These are phyloP conservation scores for Biston stratarius DNA, from an alignment of 2,888 invertebrate species.

Conservation along the genomic window DNA sequence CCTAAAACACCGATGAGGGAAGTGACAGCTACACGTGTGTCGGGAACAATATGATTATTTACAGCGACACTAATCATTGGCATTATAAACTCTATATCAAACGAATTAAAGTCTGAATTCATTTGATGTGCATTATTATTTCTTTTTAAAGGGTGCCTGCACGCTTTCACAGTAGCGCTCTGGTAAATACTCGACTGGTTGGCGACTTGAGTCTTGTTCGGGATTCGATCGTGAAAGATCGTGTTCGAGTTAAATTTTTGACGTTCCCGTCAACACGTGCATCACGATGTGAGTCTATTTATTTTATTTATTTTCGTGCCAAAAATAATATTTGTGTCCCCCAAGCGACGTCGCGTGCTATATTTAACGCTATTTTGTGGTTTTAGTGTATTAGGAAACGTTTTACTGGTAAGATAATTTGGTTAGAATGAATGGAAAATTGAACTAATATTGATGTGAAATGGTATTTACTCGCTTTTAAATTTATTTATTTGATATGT, in stretches of 20 bases:
- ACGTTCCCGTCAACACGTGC: constrained; percentile 42
- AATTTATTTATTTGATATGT: background rate
- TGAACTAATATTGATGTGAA: background rate
- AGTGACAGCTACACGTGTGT: constrained; percentile 60
- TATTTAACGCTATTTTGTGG: constrained; percentile 8
- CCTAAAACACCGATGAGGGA: constrained; percentile 52
- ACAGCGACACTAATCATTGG: constrained; percentile 43
- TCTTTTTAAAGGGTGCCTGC: constrained; percentile 65
- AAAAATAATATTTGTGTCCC: constrained; percentile 24
- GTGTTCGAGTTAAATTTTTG: constrained; percentile 21
- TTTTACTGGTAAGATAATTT: constrained; percentile 15
- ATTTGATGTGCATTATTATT: constrained; percentile 60
- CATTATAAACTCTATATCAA: constrained; percentile 48
- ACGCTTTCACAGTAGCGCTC: constrained; percentile 56
- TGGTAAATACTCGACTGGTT: constrained; percentile 48
- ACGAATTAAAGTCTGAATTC: constrained; percentile 54
- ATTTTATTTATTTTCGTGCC: constrained; percentile 25
- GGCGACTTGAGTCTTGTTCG: constrained; percentile 27
- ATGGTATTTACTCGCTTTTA: background rate
- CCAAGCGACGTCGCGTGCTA: constrained; percentile 16
- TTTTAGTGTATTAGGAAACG: constrained; percentile 14
- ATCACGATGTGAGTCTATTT: constrained; percentile 39
- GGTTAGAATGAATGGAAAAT: background rate
- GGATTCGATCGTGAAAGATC: constrained; percentile 22
- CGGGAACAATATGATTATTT: constrained; percentile 63